Percentiles rank a stretch among this genome's conserved stretches.
These are phyloP conservation scores for Pseudomyrmex gracilis DNA, from an alignment of 1,140 invertebrate species.

Conservation along the genomic window DNA sequence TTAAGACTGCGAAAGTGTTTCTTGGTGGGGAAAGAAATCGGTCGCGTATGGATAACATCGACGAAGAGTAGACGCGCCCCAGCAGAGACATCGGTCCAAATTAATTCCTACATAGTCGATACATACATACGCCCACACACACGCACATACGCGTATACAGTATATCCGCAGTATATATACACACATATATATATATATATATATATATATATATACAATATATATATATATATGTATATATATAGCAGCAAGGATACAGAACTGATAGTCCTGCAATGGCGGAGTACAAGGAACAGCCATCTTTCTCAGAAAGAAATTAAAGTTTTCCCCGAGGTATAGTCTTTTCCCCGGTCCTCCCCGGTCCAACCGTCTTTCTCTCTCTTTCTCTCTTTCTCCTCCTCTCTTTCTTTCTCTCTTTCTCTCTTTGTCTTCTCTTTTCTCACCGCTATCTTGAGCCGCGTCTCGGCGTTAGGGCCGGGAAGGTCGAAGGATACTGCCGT, in stretches of 20 bases:
- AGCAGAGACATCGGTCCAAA: conserved; percentile 66
- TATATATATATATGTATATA: no score
- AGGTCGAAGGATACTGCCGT: conserved; percentile 72
- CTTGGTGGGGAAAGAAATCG: conserved; percentile 71
- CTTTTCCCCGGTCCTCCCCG: conserved; percentile 30
- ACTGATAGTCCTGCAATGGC: conserved; percentile 58
- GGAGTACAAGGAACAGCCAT: conserved; percentile 78
- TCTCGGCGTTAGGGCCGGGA: conserved; percentile 67
- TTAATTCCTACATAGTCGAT: conserved; percentile 72
- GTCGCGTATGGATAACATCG: conserved; percentile 59
- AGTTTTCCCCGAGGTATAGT: conserved; percentile 81
- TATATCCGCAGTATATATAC: not conserved
- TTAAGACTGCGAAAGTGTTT: not conserved
- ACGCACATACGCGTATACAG: not conserved
- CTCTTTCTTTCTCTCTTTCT: not conserved
- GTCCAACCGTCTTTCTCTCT: conserved; percentile 5
- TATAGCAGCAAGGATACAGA: conserved; percentile 41
- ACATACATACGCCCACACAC: not conserved
- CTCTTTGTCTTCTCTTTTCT: not conserved
- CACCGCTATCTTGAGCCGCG: conserved; percentile 38
- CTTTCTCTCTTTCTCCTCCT: conserved; percentile 30
- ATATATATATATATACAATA: not conserved
- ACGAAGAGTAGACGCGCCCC: conserved; percentile 55
- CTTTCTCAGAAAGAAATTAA: conserved; percentile 83
- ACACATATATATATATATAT: conserved; percentile 1